These are phyloP conservation scores for Blastobasis lacticolella DNA, from an alignment of 2,888 invertebrate genomes.

Conservation along the genomic window DNA sequence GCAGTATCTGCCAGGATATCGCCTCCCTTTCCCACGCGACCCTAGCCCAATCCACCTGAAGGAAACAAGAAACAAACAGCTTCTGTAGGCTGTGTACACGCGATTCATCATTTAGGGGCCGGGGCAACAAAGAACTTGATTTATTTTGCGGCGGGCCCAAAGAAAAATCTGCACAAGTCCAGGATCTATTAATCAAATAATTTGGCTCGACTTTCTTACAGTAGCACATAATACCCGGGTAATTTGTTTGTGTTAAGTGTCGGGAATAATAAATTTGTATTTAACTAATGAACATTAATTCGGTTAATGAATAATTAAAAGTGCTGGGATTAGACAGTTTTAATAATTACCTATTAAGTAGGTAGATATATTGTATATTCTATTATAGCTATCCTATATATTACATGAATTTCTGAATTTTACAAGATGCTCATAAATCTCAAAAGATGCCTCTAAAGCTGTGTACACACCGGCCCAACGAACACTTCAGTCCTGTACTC, in stretches of 20 bases:
- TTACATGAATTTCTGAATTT: not conserved
- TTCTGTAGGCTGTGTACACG: slow-evolving; percentile 18
- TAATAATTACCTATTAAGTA: too few species aligned
- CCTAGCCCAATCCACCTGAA: slow-evolving; percentile 7
- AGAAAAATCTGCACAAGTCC: slow-evolving; percentile 14
- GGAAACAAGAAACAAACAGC: slow-evolving; percentile 21
- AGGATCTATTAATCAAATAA: slow-evolving; percentile 12
- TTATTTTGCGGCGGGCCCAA: slow-evolving; percentile 21
- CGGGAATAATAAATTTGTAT: too few species aligned
- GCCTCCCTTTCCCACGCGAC: too few species aligned
- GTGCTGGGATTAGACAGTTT: too few species aligned
- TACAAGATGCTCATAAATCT: not conserved
- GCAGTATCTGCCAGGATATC: not conserved
- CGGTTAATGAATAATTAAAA: too few species aligned
- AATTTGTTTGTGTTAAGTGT: too few species aligned
- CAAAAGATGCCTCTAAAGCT: not conserved
- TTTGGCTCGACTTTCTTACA: slow-evolving; percentile 7
- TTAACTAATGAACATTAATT: too few species aligned
- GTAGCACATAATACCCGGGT: not conserved
- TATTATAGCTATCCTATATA: too few species aligned
- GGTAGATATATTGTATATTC: too few species aligned
- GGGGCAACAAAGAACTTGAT: slow-evolving; percentile 26
- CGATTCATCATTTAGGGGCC: slow-evolving; percentile 33
- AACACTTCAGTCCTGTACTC: too few species aligned
- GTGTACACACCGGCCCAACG: not conserved